These are phyloP conservation scores for Leuciscus idus DNA, from an alignment of 2,113 vertebrate species.

Conservation along the genomic window DNA sequence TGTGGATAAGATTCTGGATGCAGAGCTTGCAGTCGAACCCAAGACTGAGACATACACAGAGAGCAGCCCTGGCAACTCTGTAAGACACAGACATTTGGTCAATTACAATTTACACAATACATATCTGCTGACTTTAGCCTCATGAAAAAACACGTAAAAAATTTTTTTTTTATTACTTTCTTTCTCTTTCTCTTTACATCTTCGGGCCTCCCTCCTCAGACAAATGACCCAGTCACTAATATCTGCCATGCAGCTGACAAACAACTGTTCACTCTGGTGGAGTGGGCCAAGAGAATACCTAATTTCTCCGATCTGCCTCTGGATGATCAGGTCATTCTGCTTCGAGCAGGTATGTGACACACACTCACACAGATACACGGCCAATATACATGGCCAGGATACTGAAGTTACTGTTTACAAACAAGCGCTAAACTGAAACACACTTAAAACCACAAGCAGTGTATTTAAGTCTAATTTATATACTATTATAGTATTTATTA, in stretches of 20 bases:
- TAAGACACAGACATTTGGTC: conserved; percentile 62
- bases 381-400: not conserved
- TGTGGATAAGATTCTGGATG: conserved; percentile 94
- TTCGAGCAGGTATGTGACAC: conserved; percentile 85
- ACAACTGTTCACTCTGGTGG: conserved; percentile 93
- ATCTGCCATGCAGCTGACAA: conserved; percentile 97
- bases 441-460: not conserved
- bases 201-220: conserved; percentile 69
- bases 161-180: no score
- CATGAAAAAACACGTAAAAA: not conserved
- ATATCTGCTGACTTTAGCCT: not conserved
- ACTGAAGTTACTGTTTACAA: not conserved
- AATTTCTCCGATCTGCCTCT: conserved; percentile 91
- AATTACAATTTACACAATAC: not conserved
- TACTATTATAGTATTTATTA: not conserved
- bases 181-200: conserved; percentile 21
- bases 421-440: not conserved
- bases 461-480: not conserved
- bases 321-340: conserved; percentile 94
- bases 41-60: conserved; percentile 88
- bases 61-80: conserved; percentile 83
- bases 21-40: conserved; percentile 91
- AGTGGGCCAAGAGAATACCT: conserved; percentile 95
- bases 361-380: not conserved
- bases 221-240: conserved; percentile 94